Percentiles rank a stretch among this genome's conserved stretches.
Conservation (phyloP, 2,888 invertebrate genomes). For the Cecidostiba fungosa region DNA sequence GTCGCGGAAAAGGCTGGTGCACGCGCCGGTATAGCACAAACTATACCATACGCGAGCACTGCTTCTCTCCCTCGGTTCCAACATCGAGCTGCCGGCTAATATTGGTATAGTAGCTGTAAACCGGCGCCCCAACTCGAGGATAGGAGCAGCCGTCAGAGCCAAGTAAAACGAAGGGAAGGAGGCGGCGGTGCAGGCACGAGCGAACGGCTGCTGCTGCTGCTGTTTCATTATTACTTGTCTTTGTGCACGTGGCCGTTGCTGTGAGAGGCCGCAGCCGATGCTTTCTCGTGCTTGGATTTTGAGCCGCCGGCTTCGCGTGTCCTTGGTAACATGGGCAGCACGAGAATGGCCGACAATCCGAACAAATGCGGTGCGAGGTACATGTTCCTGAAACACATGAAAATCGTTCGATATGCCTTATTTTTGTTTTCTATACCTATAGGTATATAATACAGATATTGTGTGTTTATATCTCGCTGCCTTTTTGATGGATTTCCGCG, state of each 20-base stretch:
- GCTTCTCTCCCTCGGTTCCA: not conserved
- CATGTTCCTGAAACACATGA: constrained; percentile 71
- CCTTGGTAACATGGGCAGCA: constrained; percentile 71
- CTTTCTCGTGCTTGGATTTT: constrained; percentile 46
- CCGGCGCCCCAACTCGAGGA: not conserved
- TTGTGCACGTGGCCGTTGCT: constrained; percentile 60
- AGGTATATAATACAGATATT: too few species aligned
- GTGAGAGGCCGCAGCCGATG: constrained; percentile 16
- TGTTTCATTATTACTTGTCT: constrained; percentile 43
- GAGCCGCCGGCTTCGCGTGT: constrained; percentile 44
- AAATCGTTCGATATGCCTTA: not conserved
- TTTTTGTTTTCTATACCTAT: not conserved
- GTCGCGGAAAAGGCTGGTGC: not conserved
- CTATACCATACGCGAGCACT: not conserved
- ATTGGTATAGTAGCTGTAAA: not conserved
- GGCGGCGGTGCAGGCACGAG: not conserved
- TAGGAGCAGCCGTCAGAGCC: not conserved
- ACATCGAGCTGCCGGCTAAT: not conserved
- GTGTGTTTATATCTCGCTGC: too few species aligned
- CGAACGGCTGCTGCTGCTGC: not conserved
- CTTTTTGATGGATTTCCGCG: not conserved
- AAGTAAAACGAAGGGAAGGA: not conserved
- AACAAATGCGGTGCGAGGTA: constrained; percentile 76
- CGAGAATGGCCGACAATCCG: constrained; percentile 72
- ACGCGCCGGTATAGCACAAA: not conserved